Base-by-base conservation (phyloP, 2,113 vertebrate species). In the Mormyrus lacerda region DNA sequence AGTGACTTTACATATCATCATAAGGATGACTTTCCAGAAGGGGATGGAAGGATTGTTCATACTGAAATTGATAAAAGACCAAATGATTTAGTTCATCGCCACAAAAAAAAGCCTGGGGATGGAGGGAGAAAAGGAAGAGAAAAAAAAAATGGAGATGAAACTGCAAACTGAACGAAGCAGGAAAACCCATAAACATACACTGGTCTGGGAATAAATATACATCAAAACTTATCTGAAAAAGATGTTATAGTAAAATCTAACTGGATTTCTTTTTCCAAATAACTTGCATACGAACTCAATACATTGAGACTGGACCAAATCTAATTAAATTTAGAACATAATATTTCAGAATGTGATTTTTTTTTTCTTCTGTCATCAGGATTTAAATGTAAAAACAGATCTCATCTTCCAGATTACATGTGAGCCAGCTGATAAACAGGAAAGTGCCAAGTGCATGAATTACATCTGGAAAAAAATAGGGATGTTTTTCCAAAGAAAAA, bases 381-480 rank as follows among this genome's bases (percentile, higher is more conserved):
- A 79, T 79, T 79, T 79, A 79, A 79, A 42, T 19, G 17, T 39
- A 79, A 79, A 69, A 79, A 79, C 73, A 79, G 73, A 79, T 79
- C 73, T 79, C 73, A 79, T 17, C 73, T 79, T 79, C 73, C 31
- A 42, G 73, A 79, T 42, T 39, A 19, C 31, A 76, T 42, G 31
- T 17, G 35, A 79, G 73, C 35, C 73, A 79, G 13, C 4, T 79
- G 15, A 79, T 19, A 79, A 39, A 79, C 73, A 79, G 35, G 35
- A 42, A 79, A 79, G 35, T 79, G 73, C 73, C 35, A 79, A 79
- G 73, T 19, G 73, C 73, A 42, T 42, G 35, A 17, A 42, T 17
- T 19, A 42, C 73, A 79, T 79, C 73, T 42, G 73, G 17, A 79
- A 3, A 69, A 69, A 69, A 69, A 69, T 31, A 13, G 2, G n/a